Percentiles rank a stretch among this genome's conserved stretches.
Conservation (phyloP, 2,888 invertebrate species). For the Athetis lepigone region DNA sequence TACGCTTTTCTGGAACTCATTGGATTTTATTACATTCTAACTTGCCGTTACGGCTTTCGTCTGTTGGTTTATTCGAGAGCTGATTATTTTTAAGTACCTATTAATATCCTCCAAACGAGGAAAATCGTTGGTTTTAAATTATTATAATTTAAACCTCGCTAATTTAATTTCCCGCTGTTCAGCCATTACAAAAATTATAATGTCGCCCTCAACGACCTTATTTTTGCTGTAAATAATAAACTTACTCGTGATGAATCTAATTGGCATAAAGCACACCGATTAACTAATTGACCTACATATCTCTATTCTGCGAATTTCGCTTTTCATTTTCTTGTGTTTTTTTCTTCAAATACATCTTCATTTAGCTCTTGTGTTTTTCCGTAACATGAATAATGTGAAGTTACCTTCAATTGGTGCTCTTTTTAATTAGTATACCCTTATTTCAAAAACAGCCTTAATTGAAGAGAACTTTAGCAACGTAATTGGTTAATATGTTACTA, state of each 20-base stretch:
- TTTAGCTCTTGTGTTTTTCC: neutral
- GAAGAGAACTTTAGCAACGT: too few relatives aligned
- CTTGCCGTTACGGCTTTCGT: constrained; percentile 30
- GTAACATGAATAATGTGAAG: neutral
- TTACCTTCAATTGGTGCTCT: neutral
- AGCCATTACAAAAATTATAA: constrained; percentile 17
- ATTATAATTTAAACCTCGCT: constrained; percentile 10
- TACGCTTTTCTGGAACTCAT: constrained; percentile 45
- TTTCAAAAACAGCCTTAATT: too few relatives aligned
- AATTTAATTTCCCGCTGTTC: constrained; percentile 24
- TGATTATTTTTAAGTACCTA: neutral
- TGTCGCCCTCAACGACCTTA: constrained; percentile 21
- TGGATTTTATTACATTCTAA: constrained; percentile 47
- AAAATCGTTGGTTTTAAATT: neutral
- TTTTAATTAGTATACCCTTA: neutral
- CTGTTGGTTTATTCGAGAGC: constrained; percentile 2
- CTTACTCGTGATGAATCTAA: constrained; percentile 41
- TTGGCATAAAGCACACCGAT: constrained; percentile 40
- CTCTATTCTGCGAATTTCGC: constrained; percentile 22
- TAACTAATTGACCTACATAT: constrained; percentile 23
- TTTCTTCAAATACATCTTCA: neutral
- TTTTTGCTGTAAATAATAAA: constrained; percentile 23
- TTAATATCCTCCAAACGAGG: constrained; percentile 1
- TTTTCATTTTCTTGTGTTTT: constrained; percentile 12
- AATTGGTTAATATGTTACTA: too few relatives aligned